Evolutionary conservation across 30 jellyfish, hydroid and myxozoan species (phyloP), one percentile per base, ranked within the genome.

Genomic region (Aurelia sp.): DNA sequence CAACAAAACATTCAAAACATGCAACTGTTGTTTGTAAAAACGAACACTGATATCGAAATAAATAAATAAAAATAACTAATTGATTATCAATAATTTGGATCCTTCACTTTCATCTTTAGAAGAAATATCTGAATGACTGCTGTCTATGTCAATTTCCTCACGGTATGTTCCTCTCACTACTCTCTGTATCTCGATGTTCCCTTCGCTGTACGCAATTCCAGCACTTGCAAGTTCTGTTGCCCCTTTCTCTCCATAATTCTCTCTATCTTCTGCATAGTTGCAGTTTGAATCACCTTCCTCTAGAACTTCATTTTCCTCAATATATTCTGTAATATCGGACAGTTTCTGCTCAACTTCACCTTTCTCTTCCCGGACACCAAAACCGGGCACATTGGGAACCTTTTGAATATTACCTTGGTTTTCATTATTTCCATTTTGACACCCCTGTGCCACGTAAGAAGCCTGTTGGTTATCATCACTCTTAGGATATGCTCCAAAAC

Each of bases 261-360:
- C 71, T 44, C 72, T 73, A 67, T 48, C 58, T 4, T 24, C 51
- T 50, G 47, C 33, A 21, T 59, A 59, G 11, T 30, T 41, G 18
- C 17, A 35, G 47, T 19, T 20, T 4, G 44, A 13, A 48, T 21
- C 50, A 12, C 71, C 31, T 16, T 70, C 63, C 6, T 70, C 81
- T 70, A 16, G 24, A 4, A 30, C 88, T 21, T 73, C 93, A 24
- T 84, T 77, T 40, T 84, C 93, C 47, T 61, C 82, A 12, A 84
- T 84, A 58, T 84, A 84, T 64, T 84, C 88, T 16, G 82, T 52
- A 13, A 84, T 84, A 18, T 48, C 93, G 3, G 93, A 71, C 18
- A 84, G 40, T 22, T 84, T 58, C 22, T 84, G 88, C 5, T 84
- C 93, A 4, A 16, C 84, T 10, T 71, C 77, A 5, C 74, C 76